phyloP scores from a whole-genome alignment of 2,888 invertebrate genomes.

The Ectemnius lituratus region DNA sequence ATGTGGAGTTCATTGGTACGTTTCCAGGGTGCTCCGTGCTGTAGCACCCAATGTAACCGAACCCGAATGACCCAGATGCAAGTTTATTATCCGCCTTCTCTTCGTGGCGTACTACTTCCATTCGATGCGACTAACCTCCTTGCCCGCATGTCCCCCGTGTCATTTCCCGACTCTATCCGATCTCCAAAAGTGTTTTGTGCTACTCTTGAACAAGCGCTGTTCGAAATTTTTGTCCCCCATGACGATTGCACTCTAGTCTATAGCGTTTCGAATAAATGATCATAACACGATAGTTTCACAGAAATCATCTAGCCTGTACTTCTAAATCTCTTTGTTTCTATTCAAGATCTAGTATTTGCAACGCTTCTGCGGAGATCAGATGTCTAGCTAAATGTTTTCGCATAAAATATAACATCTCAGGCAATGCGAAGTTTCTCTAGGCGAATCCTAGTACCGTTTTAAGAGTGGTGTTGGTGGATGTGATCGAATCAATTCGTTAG shows the following conservation, averaged over 20 bases:
- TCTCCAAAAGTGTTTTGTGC: conserved; percentile 75
- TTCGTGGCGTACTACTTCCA: conserved; percentile 9
- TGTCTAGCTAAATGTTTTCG: too few species aligned
- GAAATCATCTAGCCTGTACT: too few species aligned
- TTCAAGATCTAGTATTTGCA: too few species aligned
- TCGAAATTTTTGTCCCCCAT: neutral
- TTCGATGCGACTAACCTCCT: conserved; percentile 38
- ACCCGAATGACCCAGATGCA: conserved; percentile 60
- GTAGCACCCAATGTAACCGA: conserved; percentile 62
- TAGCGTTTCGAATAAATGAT: too few species aligned
- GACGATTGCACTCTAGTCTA: too few species aligned
- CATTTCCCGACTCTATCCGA: conserved; percentile 72
- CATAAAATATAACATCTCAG: too few species aligned
- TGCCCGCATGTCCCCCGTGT: conserved; percentile 61
- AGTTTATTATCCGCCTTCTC: conserved; percentile 46
- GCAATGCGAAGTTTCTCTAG: too few species aligned
- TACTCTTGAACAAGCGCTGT: conserved; percentile 53
- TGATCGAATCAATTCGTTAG: too few species aligned
- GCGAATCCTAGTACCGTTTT: too few species aligned
- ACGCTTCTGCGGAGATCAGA: too few species aligned
- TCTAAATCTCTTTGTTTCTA: neutral
- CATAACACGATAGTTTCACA: too few species aligned
- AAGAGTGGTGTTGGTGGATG: too few species aligned
- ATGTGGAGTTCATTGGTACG: conserved; percentile 72
- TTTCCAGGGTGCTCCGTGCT: conserved; percentile 70